Evolutionary conservation across 2,113 vertebrate genomes (phyloP).

Genomic region (Scomber japonicus): DNA sequence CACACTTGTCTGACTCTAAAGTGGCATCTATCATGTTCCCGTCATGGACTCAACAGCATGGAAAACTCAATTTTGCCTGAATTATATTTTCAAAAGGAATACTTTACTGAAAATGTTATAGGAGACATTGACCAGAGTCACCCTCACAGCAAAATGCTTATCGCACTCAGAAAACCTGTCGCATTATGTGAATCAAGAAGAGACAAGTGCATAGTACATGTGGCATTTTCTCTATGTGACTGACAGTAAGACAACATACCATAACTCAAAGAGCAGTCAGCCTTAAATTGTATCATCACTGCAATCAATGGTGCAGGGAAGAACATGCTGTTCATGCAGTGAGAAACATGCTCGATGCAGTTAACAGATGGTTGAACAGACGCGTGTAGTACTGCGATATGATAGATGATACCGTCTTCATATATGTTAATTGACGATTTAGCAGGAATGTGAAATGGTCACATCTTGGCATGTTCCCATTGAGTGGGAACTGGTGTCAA

Average conservation of each 20-base stretch:
- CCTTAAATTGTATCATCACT: constrained; percentile 15
- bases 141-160: constrained; percentile 10
- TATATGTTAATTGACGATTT: constrained; percentile 69
- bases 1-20: constrained; percentile 54
- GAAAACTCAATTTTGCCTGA: constrained; percentile 62
- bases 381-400: neutral
- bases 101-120: constrained; percentile 34
- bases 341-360: neutral
- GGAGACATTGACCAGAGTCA: constrained; percentile 20
- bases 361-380: constrained; percentile 58
- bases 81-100: constrained; percentile 50
- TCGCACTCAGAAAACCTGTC: constrained; percentile 17
- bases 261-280: neutral
- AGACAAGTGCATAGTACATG: neutral
- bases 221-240: neutral
- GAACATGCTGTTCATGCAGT: constrained; percentile 28
- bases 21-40: constrained; percentile 48
- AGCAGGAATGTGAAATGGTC: constrained; percentile 44
- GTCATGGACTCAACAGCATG: constrained; percentile 58
- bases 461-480: constrained; percentile 27
- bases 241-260: neutral
- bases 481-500: constrained; percentile 41
- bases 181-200: constrained; percentile 21
- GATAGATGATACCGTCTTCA: constrained; percentile 46
- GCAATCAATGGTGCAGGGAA: constrained; percentile 13